Evolutionary conservation across 2,888 invertebrate genomes (phyloP), one percentile per base, ranked within the genome.

Genomic region (Himalopsyche japonica): DNA sequence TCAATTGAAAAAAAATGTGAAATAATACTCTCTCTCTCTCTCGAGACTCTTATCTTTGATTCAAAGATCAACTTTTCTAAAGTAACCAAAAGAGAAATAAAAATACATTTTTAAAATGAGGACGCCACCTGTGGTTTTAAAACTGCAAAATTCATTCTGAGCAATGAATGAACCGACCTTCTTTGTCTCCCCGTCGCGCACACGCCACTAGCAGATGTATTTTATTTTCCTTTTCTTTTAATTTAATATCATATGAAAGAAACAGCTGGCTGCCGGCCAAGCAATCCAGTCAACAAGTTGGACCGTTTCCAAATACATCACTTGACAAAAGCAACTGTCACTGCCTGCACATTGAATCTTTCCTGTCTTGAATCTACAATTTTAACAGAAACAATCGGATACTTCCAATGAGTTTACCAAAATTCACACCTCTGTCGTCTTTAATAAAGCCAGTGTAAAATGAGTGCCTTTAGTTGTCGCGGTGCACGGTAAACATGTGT

Each of bases 241-340:
- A 77, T 77, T 77, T 77, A 77, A 43, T 77, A 24, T 32, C 43
- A 7, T 77, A 77, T 77, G 30, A 81, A 76, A 79, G 79, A 77
- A 34, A 47, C 37, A 80, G 76, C 82, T 87, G 87, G 87, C 85
- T 3, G 24, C 2, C 4, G 10, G 84, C 87, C 87, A 87, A 85
- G 47, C 37, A 70, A 80, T 86, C 82, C 84, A 83, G 86, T 86
- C 86, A 86, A 86, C 86, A 86, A 84, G 85, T 86, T 86, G 82
- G 87, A 86, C 78, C 37, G 64, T 57, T 64, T 87, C 87, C 87
- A 87, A 86, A 76, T 84, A 81, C 64, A 84, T 82, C 84, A 70
- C 70, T 84, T 86, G 85, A 86, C 84, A 87, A 87, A 70, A 87
- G 84, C 85, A 85, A 86, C 86, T 84, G 84, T 86, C 85, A 82